Evolutionary conservation across 2,888 invertebrate genomes (phyloP).

Genomic region (Apamea monoglypha): DNA sequence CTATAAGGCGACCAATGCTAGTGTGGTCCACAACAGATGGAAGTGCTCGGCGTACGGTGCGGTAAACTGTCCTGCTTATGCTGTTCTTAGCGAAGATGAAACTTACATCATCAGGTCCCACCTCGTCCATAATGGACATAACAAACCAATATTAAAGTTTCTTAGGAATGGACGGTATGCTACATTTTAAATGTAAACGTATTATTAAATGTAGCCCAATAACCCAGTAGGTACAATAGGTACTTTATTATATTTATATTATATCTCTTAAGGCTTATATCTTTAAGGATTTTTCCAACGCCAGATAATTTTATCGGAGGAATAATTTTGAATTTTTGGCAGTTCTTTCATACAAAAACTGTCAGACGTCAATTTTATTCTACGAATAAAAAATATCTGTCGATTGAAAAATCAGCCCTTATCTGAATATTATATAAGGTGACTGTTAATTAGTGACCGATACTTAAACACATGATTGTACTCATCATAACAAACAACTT

Average conservation of each 20-base stretch:
- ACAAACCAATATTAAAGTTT: constrained; percentile 35
- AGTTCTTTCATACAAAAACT: no score
- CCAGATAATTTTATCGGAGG: no score
- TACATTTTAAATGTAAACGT: constrained; percentile 13
- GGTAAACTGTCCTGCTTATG: constrained; percentile 53
- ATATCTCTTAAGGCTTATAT: neutral
- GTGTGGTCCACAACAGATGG: constrained; percentile 44
- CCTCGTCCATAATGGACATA: constrained; percentile 52
- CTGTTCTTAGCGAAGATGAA: constrained; percentile 46
- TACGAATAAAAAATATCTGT: no score
- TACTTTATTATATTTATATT: neutral
- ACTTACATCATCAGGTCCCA: constrained; percentile 33
- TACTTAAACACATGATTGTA: neutral
- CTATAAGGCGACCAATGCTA: constrained; percentile 50
- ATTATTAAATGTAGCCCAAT: neutral
- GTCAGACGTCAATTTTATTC: no score
- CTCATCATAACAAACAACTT: neutral
- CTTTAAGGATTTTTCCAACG: no score
- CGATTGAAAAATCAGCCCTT: no score
- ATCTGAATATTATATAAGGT: neutral
- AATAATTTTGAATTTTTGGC: no score
- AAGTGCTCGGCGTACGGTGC: constrained; percentile 56
- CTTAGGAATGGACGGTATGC: constrained; percentile 35
- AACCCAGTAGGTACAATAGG: neutral
- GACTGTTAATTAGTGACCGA: neutral